Conservation (phyloP, 2,888 invertebrate species). For the Colostygia pectinataria region DNA sequence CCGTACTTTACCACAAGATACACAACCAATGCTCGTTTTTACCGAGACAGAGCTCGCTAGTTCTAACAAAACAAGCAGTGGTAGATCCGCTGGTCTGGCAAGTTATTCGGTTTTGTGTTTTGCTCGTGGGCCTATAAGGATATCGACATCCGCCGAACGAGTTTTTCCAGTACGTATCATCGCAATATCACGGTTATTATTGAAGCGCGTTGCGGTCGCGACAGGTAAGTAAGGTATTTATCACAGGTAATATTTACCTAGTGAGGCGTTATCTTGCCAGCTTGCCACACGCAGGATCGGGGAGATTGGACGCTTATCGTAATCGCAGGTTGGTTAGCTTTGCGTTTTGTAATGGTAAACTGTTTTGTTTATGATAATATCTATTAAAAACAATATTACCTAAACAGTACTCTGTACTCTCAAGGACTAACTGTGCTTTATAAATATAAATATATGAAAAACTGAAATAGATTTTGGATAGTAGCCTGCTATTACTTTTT, state of each 20-base stretch:
- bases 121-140: constrained; percentile 71
- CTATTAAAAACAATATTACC: too few relatives aligned
- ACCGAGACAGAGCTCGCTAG: too few relatives aligned
- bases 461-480: background rate
- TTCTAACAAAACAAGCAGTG: constrained; percentile 35
- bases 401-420: background rate
- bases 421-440: background rate
- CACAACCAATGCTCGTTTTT: constrained; percentile 46
- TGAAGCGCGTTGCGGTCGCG: constrained; percentile 78
- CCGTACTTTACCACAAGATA: constrained; percentile 28
- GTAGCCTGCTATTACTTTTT: too few relatives aligned
- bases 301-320: constrained; percentile 52
- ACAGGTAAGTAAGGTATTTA: constrained; percentile 80
- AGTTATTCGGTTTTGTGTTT: constrained; percentile 39
- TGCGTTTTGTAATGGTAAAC: constrained; percentile 19
- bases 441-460: too few relatives aligned
- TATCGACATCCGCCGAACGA: constrained; percentile 81
- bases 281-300: constrained; percentile 47
- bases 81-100: constrained; percentile 33
- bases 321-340: constrained; percentile 35
- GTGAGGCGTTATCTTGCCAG: constrained; percentile 52
- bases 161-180: constrained; percentile 83
- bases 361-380: constrained; percentile 19
- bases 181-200: constrained; percentile 83
- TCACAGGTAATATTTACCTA: constrained; percentile 73